Conservation (phyloP, 2,113 vertebrate genomes). For the Larimichthys crocea region DNA sequence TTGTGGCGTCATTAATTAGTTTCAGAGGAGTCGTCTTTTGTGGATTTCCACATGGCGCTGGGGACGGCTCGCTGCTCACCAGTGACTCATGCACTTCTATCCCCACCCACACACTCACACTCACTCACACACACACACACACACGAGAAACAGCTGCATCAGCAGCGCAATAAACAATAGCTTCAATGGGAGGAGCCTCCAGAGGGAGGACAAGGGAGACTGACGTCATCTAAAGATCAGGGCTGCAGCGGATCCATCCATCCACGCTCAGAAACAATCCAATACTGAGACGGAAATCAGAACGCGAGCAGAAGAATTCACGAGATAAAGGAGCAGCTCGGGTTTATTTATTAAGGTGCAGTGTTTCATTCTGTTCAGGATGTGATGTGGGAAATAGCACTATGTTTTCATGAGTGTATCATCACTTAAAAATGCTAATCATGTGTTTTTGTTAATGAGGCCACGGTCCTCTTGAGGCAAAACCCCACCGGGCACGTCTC, state of each 20-base stretch:
- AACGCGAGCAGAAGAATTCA: neutral
- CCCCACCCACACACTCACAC: slow-evolving; percentile 28
- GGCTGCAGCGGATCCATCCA: slow-evolving; percentile 58
- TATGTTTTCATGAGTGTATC: too few relatives aligned
- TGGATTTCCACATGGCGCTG: slow-evolving; percentile 77
- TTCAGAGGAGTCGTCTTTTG: slow-evolving; percentile 79
- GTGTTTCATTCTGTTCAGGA: too few relatives aligned
- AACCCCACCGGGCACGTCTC: too few relatives aligned
- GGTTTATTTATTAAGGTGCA: neutral
- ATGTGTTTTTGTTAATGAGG: too few relatives aligned
- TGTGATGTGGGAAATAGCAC: too few relatives aligned
- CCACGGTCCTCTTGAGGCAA: too few relatives aligned
- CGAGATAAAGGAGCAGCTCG: neutral
- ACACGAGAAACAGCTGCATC: slow-evolving; percentile 71
- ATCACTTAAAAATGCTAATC: too few relatives aligned
- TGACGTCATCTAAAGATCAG: slow-evolving; percentile 50
- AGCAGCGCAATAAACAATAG: slow-evolving; percentile 77
- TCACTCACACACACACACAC: slow-evolving; percentile 38
- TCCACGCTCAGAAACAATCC: slow-evolving; percentile 4
- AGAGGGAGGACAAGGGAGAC: slow-evolving; percentile 43
- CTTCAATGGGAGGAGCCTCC: slow-evolving; percentile 70
- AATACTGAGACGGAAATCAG: slow-evolving; percentile 11
- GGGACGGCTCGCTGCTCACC: slow-evolving; percentile 72
- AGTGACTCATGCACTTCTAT: slow-evolving; percentile 64
- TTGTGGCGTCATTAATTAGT: slow-evolving; percentile 83